Base-by-base conservation (phyloP, 2,113 vertebrate genomes). In the Dicentrarchus labrax region DNA sequence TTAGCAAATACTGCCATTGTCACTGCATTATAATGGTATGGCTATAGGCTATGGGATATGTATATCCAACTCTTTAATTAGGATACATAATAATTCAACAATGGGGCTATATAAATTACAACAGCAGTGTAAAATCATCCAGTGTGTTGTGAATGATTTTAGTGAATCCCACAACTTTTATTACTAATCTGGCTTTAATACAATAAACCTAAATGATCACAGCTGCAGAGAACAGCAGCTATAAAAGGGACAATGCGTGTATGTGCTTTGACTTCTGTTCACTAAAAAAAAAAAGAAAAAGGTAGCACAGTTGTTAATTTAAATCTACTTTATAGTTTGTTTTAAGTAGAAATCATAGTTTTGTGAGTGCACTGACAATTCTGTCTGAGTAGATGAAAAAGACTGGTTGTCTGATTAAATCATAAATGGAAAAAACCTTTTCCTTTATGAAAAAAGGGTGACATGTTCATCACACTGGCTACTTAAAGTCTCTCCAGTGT, bases 151-250 rank as follows among this genome's bases (percentile, higher is more conserved):
- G 51, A 68, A 41, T 30, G 30, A n/a, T 65, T 71, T 72, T 6
- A n/a, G 38, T 54, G 21, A 61, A 30, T 30, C 30, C 30, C 30
- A 30, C 30, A 30, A 21, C 3, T 66, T 74, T 13, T 54, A 56
- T 76, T 56, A 21, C 19, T 21, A n/a, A 66, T 64, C 50, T 73
- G 62, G 30, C 2, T 51, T 84, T 17, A 62, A 61, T 76, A 36
- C 11, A 8, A 51, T 39, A 13, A 54, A 77, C 8, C 36, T 53
- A 48, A 74, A 41, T 47, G 51, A 45, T 64, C 24, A 72, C 61
- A 77, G 53, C 72, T 78, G 82, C 39, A 62, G 66, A 41, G 67
- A 51, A 69, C 45, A 80, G 9, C 48, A 67, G 30, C 16, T 17
- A 17, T 5, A 48, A 48, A 72, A 53, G 7, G 15, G 13, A 41